Conservation (phyloP, 2,888 invertebrate genomes). For the Drosophila koepferae region DNA sequence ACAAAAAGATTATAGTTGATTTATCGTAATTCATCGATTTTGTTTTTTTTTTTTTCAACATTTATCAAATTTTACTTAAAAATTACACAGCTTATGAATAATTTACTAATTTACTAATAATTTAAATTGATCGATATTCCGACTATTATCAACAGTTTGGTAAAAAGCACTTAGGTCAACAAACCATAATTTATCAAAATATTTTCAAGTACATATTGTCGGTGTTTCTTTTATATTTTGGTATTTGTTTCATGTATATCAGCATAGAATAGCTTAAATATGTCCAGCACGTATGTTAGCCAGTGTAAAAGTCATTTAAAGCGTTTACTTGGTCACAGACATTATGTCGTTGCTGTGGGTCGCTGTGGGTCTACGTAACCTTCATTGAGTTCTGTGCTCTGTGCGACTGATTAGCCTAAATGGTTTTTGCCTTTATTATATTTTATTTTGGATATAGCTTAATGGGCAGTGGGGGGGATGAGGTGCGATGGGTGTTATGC, state of each 20-base stretch:
- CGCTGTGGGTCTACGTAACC: constrained; percentile 36
- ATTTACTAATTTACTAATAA: neutral
- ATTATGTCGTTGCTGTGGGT: constrained; percentile 9
- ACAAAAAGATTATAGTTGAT: neutral
- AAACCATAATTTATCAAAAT: neutral
- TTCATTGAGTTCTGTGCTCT: constrained; percentile 43
- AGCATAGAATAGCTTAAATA: neutral
- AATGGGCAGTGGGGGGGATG: constrained; percentile 4
- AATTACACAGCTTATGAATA: constrained; percentile 1
- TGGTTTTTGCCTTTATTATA: constrained; percentile 23
- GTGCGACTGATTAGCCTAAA: constrained; percentile 60
- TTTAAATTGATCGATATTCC: neutral
- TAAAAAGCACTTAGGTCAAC: too few species aligned
- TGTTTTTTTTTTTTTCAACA: too few species aligned
- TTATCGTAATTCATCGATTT: neutral
- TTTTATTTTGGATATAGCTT: constrained; percentile 27
- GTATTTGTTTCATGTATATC: neutral
- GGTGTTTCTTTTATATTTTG: neutral
- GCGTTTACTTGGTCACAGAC: constrained; percentile 19
- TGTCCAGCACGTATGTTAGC: constrained; percentile 6
- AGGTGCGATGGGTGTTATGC: neutral
- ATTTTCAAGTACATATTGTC: neutral
- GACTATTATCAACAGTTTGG: neutral
- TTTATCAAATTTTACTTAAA: neutral
- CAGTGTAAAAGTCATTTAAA: constrained; percentile 29